Conservation (phyloP, 2,888 invertebrate genomes). For the Brachypterus glaber region DNA sequence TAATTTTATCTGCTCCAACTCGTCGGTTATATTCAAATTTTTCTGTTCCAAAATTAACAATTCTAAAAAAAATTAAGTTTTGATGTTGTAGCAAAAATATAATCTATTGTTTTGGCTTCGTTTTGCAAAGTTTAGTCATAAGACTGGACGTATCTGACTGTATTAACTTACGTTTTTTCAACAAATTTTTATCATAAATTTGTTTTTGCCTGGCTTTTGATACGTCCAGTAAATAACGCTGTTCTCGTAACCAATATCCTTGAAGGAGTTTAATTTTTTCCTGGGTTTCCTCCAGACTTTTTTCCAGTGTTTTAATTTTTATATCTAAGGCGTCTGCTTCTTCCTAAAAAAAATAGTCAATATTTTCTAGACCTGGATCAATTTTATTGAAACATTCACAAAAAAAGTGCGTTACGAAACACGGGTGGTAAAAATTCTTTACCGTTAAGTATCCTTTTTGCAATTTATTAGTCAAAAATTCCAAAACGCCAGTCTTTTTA, state of each 20-base stretch:
- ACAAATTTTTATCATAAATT: conserved; percentile 57
- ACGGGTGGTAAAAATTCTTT: no score
- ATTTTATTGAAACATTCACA: no score
- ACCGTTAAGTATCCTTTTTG: conserved; percentile 39
- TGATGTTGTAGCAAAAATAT: no score
- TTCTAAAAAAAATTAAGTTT: no score
- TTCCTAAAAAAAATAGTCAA: no score
- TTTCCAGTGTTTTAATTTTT: conserved; percentile 56
- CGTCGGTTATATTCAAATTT: conserved; percentile 57
- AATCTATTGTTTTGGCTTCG: no score
- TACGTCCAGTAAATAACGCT: conserved; percentile 60
- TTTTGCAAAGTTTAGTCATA: no score
- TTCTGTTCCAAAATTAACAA: conserved; percentile 63
- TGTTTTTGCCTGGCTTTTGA: conserved; percentile 59
- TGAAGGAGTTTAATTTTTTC: conserved; percentile 56
- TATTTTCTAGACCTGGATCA: no score
- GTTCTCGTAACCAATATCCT: conserved; percentile 67
- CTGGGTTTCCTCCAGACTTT: conserved; percentile 51
- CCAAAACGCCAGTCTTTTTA: conserved; percentile 44
- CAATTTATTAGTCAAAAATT: conserved; percentile 45
- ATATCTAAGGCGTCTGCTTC: no score
- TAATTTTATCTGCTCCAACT: conserved; percentile 48
- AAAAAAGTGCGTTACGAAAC: no score
- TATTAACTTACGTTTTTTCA: conserved; percentile 61
- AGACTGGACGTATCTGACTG: no score